Evolutionary conservation across 2,888 invertebrate genomes (phyloP), one percentile per base, ranked within the genome.

Genomic region (Thymelicus acteon): DNA sequence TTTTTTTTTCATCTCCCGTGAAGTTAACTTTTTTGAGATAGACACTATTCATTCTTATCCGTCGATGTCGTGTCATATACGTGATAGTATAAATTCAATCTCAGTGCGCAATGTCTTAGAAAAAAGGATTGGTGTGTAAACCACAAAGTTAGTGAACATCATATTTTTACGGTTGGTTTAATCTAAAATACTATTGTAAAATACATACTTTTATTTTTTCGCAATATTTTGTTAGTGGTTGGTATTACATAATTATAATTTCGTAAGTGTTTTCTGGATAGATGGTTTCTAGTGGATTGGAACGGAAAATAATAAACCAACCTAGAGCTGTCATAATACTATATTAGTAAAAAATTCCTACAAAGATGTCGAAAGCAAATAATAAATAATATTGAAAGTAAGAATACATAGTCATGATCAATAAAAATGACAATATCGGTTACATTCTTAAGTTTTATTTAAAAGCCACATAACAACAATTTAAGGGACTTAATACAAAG

Each of bases 401-500:
- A 62, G 62, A 62, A 44, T 67, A 54, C 48, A 52, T 70, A 70
- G 52, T 70, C 64, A 58, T 65, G 65, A 60, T 60, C 64, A 70
- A 70, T 64, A 70, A 65, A 68, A 70, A 64, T 70, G 64, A 70
- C 70, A 70, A 70, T 70, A 70, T 70, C 60, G 69, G 63, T 69
- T 69, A 69, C 69, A 69, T 48, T 64, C 69, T 69, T 63, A 69
- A 69, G 63, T 63, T 70, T 70, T 70, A 70, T 70, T 70, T 62
- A 63, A 70, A 70, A 70, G 69, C 69, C 63, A 64, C 69, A 70
- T 70, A 70, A 70, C 68, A 68, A 62, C 69, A 69, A 63, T 70
- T 70, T 70, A 60, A 64, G 69, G 69, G 69, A 64, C 69, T 68
- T 70, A 70, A 70, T 70, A 82, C 88, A 89, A 89, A 87, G 88